Conservation (phyloP, 2,888 invertebrate genomes). For the Eristalinus aeneus region DNA sequence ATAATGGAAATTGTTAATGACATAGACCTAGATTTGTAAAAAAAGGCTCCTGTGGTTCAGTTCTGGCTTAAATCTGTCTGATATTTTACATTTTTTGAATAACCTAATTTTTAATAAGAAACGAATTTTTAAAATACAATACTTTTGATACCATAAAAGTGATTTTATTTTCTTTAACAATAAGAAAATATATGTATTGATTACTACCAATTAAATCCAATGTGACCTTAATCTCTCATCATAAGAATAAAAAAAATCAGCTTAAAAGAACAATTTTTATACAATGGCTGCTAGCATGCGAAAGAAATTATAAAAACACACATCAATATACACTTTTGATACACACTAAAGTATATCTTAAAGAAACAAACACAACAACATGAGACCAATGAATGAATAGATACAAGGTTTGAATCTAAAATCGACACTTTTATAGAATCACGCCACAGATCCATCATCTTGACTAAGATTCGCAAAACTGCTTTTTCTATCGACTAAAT, state of each 20-base stretch:
- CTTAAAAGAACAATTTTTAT: constrained; percentile 58
- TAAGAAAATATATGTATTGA: neutral
- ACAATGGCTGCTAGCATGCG: constrained; percentile 43
- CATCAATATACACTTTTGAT: constrained; percentile 70
- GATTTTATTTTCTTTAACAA: too few relatives aligned
- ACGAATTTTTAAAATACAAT: too few relatives aligned
- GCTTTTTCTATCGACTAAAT: constrained; percentile 29
- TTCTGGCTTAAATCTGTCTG: too few relatives aligned
- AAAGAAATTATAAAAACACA: constrained; percentile 32
- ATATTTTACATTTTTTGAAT: too few relatives aligned
- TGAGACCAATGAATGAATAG: constrained; percentile 63
- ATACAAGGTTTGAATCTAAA: constrained; percentile 17
- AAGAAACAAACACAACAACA: constrained; percentile 38
- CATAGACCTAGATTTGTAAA: too few relatives aligned
- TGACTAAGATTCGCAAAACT: constrained; percentile 26
- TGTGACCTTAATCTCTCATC: neutral
- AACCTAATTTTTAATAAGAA: too few relatives aligned
- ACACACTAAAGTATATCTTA: constrained; percentile 57
- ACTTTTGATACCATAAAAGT: too few relatives aligned
- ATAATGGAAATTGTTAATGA: too few relatives aligned
- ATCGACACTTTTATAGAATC: constrained; percentile 13
- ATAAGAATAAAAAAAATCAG: constrained; percentile 12
- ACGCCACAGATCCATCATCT: neutral
- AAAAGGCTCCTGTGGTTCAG: too few relatives aligned
- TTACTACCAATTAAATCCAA: constrained; percentile 26